Percentiles rank a stretch among this genome's conserved stretches.
These are phyloP conservation scores for Zaprionus africanus DNA, from an alignment of 1,140 invertebrate species.

Conservation along the genomic window DNA sequence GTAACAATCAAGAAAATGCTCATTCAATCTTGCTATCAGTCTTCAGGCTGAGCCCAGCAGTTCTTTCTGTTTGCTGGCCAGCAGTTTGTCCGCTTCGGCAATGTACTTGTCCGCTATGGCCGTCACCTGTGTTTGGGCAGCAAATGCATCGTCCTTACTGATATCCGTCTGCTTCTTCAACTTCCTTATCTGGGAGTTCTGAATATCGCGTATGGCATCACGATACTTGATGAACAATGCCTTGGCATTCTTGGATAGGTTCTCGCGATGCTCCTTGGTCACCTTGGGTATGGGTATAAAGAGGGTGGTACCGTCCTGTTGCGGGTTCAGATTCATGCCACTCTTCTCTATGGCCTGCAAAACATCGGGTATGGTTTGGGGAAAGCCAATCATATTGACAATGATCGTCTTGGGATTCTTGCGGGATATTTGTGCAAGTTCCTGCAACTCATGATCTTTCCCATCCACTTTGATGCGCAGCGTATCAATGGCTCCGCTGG, in stretches of 20 bases:
- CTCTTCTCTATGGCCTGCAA: slow-evolving; percentile 90
- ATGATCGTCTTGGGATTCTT: slow-evolving; percentile 95
- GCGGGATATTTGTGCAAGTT: slow-evolving; percentile 93
- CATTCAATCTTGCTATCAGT: slow-evolving; percentile 18
- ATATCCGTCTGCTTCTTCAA: slow-evolving; percentile 88
- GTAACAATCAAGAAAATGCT: slow-evolving; percentile 36
- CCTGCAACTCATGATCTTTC: slow-evolving; percentile 93
- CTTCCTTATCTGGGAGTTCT: slow-evolving; percentile 90
- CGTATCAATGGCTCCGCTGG: slow-evolving; percentile 91
- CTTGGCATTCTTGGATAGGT: slow-evolving; percentile 94
- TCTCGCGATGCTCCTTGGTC: slow-evolving; percentile 95
- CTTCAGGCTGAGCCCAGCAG: slow-evolving; percentile 85
- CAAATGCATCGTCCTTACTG: slow-evolving; percentile 88
- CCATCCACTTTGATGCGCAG: slow-evolving; percentile 91
- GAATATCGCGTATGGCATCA: slow-evolving; percentile 90
- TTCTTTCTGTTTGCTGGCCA: slow-evolving; percentile 90
- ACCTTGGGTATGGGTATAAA: slow-evolving; percentile 95
- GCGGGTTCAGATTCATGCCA: slow-evolving; percentile 96
- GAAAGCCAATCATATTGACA: slow-evolving; percentile 92
- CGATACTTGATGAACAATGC: slow-evolving; percentile 91
- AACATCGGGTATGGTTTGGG: slow-evolving; percentile 92
- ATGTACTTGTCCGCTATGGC: slow-evolving; percentile 88
- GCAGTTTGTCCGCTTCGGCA: slow-evolving; percentile 88
- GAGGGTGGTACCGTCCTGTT: slow-evolving; percentile 96
- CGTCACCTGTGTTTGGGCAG: slow-evolving; percentile 88